Base-by-base conservation (phyloP, 2,113 vertebrate genomes). In the Takifugu bimaculatus region DNA sequence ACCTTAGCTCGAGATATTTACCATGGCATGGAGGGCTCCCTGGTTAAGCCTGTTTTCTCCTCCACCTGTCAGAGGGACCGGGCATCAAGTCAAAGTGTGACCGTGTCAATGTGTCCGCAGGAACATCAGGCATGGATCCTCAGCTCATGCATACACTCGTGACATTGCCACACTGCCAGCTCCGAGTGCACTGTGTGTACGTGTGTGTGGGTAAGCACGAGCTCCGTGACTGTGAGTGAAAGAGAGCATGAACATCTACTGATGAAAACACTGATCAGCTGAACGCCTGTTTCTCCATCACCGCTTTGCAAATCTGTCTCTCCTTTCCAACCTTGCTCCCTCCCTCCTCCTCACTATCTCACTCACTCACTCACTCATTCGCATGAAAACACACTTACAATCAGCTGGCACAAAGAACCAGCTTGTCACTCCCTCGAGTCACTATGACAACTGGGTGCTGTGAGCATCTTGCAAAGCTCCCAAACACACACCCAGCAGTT, bases 391-490 rank as follows among this genome's bases (percentile, higher is more conserved):
- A 65, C 75, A 70, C 57, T 74, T 70, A 81, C 77, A 84, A 82
- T 86, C 84, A 80, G 79, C 78, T 71, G 80, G 82, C 71, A 75
- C 85, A 80, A 80, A 58, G 72, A 76, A 80, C 77, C 48, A 59
- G 50, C 75, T 77, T 70, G 57, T 70, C 77, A 81, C 45, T 78
- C 79, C 84, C 78, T 70, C 73, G 65, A 29, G 89, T 93, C 88
- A 83, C 87, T 90, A 92, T 91, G 93, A 89, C 92, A 91, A 94
- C 90, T 48, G 72, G 75, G 64, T 1, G 70, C 82, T 65, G 78
- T 70, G 73, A 82, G 69, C 81, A 75, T 80, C 84, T 77, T 59
- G 71, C 81, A 60, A 62, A 71, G 73, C 68, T 56, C 63, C 65
- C 52, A 56, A 39, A 15, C 53, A 50, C 54, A 47, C 49, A 49